phyloP scores from a whole-genome alignment of 2,888 invertebrate species.

The Lepidocyrtoides sp. region DNA sequence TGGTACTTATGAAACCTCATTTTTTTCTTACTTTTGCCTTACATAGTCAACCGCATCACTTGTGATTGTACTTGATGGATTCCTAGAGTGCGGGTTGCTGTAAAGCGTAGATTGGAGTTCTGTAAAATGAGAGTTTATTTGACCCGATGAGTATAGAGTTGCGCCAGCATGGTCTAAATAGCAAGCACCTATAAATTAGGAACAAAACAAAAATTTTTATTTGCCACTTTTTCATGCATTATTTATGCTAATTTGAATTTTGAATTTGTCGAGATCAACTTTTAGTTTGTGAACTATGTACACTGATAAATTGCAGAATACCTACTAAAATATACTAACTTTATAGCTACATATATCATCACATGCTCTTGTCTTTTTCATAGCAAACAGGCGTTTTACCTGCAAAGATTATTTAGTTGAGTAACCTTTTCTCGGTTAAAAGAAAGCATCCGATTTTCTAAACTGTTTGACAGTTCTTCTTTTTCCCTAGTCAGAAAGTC shows the following conservation, averaged over 20 bases:
- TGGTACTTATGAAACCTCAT: neutral
- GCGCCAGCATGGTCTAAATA: conserved; percentile 97
- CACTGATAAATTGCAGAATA: no score
- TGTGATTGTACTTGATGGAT: conserved; percentile 92
- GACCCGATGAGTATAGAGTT: conserved; percentile 92
- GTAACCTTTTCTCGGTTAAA: neutral
- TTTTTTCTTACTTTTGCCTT: conserved; percentile 89
- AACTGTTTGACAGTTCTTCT: neutral
- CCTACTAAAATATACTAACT: no score
- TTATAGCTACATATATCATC: no score
- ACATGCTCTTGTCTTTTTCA: no score
- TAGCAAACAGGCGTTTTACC: no score
- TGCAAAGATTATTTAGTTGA: no score
- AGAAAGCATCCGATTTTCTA: neutral
- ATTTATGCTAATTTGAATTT: no score
- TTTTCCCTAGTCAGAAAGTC: neutral
- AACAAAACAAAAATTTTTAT: no score
- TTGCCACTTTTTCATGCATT: no score
- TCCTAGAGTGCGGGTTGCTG: conserved; percentile 95
- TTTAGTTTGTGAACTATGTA: no score
- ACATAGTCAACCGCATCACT: conserved; percentile 95
- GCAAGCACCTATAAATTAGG: conserved; percentile 72
- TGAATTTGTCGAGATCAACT: no score
- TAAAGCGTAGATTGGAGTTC: conserved; percentile 92
- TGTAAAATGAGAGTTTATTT: conserved; percentile 90